Evolutionary conservation across 1,140 invertebrate genomes (phyloP).

Genomic region (Pseudomyrmex concolor): DNA sequence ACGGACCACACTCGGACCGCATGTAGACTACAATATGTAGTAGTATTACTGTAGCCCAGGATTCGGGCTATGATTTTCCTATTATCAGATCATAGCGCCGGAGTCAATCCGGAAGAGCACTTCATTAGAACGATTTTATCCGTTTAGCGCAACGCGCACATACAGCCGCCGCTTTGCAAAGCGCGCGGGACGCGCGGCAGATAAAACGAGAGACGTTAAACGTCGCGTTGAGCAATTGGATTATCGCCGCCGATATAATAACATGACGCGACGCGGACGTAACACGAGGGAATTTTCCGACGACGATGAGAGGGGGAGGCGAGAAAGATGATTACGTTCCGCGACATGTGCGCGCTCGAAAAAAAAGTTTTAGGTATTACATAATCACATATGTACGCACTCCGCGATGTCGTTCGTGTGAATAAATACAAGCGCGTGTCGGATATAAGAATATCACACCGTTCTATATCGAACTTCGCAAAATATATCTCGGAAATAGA

Average conservation of each 20-base stretch:
- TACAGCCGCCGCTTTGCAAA: conserved; percentile 20
- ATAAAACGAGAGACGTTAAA: conserved; percentile 11
- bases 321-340: too few relatives aligned
- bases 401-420: too few relatives aligned
- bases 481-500: too few relatives aligned
- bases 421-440: too few relatives aligned
- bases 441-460: too few relatives aligned
- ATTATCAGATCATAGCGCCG: conserved; percentile 64
- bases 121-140: conserved; percentile 50
- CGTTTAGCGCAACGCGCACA: conserved; percentile 9
- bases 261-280: not conserved
- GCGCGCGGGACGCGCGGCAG: not conserved
- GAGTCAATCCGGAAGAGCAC: conserved; percentile 41
- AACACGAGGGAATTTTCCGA: not conserved
- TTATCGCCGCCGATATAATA: conserved; percentile 13
- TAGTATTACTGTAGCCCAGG: conserved; percentile 41
- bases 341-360: too few relatives aligned
- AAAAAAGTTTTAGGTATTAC: not conserved
- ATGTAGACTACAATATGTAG: conserved; percentile 64
- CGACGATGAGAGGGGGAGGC: not conserved
- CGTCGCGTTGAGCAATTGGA: conserved; percentile 4
- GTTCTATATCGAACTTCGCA: too few relatives aligned
- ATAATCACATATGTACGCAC: too few relatives aligned
- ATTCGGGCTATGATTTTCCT: conserved; percentile 54
- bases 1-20: conserved; percentile 63